Conservation (phyloP, 64 coral and sea anemone genomes). For the Stylophora pistillata region DNA sequence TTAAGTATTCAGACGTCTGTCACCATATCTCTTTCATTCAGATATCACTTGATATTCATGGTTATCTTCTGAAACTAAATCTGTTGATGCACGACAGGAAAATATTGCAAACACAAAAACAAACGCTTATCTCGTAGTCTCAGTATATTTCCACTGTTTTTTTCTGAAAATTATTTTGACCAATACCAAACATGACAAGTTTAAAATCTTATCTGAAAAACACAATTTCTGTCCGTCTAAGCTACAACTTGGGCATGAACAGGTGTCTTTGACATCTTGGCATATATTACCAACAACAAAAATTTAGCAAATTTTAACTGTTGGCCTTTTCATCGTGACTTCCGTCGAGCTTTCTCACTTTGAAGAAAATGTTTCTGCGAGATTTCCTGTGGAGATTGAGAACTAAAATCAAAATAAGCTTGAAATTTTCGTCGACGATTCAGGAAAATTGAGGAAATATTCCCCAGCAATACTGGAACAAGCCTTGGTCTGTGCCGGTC, state of each 20-base stretch:
- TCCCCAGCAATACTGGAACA: no score
- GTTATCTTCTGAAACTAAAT: background rate
- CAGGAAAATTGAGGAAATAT: no score
- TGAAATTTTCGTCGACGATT: no score
- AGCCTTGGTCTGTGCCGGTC: no score
- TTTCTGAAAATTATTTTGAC: slow-evolving; percentile 4
- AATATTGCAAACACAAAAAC: background rate
- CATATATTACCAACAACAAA: slow-evolving; percentile 27
- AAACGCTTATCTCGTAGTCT: background rate
- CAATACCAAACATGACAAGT: background rate
- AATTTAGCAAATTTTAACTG: slow-evolving; percentile 26
- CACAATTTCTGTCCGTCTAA: background rate
- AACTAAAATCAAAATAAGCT: background rate
- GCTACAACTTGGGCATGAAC: background rate
- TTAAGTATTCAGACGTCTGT: slow-evolving; percentile 11
- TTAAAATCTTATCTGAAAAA: background rate
- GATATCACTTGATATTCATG: slow-evolving; percentile 15
- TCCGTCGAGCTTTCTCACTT: background rate
- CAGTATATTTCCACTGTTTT: background rate
- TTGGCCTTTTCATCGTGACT: background rate
- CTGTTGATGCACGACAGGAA: background rate
- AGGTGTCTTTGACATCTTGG: slow-evolving; percentile 20
- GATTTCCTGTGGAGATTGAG: background rate
- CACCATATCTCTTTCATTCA: slow-evolving; percentile 1
- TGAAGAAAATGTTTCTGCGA: background rate